Base-by-base conservation (phyloP, 1,140 invertebrate species). In the Meloidogyne floridensis region DNA sequence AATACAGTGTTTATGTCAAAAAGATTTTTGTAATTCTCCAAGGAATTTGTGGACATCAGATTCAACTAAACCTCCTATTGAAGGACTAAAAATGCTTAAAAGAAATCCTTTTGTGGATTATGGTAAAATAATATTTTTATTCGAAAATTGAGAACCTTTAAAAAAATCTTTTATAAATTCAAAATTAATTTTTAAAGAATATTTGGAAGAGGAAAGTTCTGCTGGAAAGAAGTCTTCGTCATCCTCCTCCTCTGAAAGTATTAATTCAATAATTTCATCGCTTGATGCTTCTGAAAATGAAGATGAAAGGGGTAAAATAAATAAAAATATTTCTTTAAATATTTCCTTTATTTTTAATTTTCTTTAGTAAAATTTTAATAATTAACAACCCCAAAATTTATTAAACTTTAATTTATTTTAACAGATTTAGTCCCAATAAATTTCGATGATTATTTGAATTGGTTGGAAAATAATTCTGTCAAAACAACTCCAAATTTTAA, bases 11-110 rank as follows among this genome's bases (percentile, higher is more conserved):
- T 20, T 81, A n/a, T 81, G 80, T 56, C 75, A 72, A 20, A 75
- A n/a, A 72, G 32, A 81, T 54, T 81, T 81, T 73, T 81, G 80
- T 59, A 81, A 81, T 69, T 6, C 54, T 15, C 80, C 74, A 8
- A 81, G 80, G 6, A 73, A 81, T 54, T 47, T 32, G 42, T 20
- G 65, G 65, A 69, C 9, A 42, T 81, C 65, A 72, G 80, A 81
- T 32, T 20, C 59, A 20, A 70, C 13, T 7, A 20, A 51, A 10
- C 13, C 80, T 13, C 80, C 80, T 11, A 47, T 81, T 32, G 32
- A 32, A 65, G 80, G 74, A 13, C 42, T 81, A 54, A 59, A 65
- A 51, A 70, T 81, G 32, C 32, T 32, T 32, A 32, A 32, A 32
- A 32, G 32, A 32, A 32, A 32, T 32, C 32, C 80, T 59, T 81